A percentile compares a stretch with the other conserved stretches of the same genome.
Evolutionary conservation across 1,140 invertebrate genomes (phyloP).

Genomic region (Cheumatopsyche charites): DNA sequence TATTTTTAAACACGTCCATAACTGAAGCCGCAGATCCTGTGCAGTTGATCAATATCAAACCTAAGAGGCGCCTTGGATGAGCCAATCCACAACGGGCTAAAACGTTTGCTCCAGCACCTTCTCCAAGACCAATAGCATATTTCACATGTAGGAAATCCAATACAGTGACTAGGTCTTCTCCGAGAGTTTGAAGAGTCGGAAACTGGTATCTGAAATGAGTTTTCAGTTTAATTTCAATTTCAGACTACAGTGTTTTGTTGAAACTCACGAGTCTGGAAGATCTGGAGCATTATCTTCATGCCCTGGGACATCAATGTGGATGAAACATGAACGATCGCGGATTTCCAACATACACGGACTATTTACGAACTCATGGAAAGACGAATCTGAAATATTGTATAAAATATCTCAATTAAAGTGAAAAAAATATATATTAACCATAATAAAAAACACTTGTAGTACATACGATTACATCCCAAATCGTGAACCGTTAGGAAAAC

Average conservation of each 20-base stretch:
- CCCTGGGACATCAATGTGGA: slow-evolving; percentile 88
- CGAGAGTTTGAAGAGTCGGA: slow-evolving; percentile 81
- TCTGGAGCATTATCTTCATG: slow-evolving; percentile 83
- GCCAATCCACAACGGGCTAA: slow-evolving; percentile 83
- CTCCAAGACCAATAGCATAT: slow-evolving; percentile 83
- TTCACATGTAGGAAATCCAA: slow-evolving; percentile 80
- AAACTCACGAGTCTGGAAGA: slow-evolving; percentile 67
- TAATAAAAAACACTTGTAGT: neutral
- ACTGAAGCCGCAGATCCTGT: slow-evolving; percentile 86
- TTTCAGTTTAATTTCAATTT: neutral
- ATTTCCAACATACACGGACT: slow-evolving; percentile 84
- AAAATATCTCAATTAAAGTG: slow-evolving; percentile 4
- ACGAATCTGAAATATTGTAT: slow-evolving; percentile 65
- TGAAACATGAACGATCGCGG: slow-evolving; percentile 83
- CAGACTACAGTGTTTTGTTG: neutral
- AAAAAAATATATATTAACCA: neutral
- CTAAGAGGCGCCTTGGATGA: slow-evolving; percentile 76
- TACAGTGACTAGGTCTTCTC: slow-evolving; percentile 82
- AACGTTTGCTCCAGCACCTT: slow-evolving; percentile 90
- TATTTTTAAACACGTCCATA: slow-evolving; percentile 84
- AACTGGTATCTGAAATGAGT: slow-evolving; percentile 70
- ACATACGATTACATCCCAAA: slow-evolving; percentile 89
- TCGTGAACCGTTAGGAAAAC: slow-evolving; percentile 90
- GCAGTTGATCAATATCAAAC: slow-evolving; percentile 83
- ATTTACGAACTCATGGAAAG: slow-evolving; percentile 78